Percentiles rank a stretch among this genome's conserved stretches.
Conservation (phyloP, 2,888 invertebrate species). For the Atrina japonica region DNA sequence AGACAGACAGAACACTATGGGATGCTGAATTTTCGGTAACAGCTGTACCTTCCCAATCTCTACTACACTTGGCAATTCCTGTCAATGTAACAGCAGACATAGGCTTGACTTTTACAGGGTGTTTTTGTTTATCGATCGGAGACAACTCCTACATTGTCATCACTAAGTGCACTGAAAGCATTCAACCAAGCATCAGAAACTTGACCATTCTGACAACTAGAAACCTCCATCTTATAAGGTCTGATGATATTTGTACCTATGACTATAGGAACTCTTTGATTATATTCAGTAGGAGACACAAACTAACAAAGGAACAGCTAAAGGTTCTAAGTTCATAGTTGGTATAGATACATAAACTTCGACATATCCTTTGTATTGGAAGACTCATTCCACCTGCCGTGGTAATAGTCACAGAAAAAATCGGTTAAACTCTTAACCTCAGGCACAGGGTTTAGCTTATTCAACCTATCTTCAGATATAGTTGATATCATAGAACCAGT, state of each 20-base stretch:
- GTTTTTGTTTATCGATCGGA: constrained; percentile 6
- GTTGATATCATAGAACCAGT: constrained; percentile 15
- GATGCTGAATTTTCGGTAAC: constrained; percentile 21
- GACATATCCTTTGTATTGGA: constrained; percentile 7
- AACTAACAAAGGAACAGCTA: constrained; percentile 17
- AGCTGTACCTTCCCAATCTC: background rate
- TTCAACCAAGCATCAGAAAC: constrained; percentile 11
- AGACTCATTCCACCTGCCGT: too few relatives aligned
- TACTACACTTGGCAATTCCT: constrained; percentile 16
- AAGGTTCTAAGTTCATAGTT: background rate
- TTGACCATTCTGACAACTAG: background rate
- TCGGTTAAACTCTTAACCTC: constrained; percentile 13
- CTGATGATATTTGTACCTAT: constrained; percentile 35
- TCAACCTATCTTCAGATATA: too few relatives aligned
- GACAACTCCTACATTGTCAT: background rate
- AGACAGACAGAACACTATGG: constrained; percentile 7
- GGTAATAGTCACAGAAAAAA: too few relatives aligned
- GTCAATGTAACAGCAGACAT: constrained; percentile 16
- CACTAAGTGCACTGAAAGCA: constrained; percentile 8
- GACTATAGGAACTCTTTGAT: constrained; percentile 9
- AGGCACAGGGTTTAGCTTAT: too few relatives aligned
- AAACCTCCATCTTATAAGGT: constrained; percentile 8
- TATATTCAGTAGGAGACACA: constrained; percentile 14
- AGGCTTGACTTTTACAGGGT: constrained; percentile 14
- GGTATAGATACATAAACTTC: too few relatives aligned